Conservation (phyloP, 30 jellyfish, hydroid and myxozoan species). For the Hydractinia symbiolongicarpus region DNA sequence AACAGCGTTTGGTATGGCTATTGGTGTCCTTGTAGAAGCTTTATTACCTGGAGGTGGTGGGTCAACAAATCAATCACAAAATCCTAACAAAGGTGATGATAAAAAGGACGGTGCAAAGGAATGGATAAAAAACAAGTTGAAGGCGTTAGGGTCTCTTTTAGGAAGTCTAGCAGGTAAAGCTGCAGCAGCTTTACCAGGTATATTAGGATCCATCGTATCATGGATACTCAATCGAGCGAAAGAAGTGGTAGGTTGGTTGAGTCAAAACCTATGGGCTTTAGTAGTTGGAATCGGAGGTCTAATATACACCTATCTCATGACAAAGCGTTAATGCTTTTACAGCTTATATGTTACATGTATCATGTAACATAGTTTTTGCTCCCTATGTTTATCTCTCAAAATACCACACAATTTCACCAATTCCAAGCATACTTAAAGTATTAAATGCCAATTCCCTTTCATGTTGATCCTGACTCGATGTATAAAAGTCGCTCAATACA, state of each 20-base stretch:
- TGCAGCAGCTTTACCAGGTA: not conserved
- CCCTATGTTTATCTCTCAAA: too few species aligned
- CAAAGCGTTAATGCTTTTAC: not conserved
- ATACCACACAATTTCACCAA: too few species aligned
- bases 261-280: slow-evolving; percentile 1
- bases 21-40: slow-evolving; percentile 4
- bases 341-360: too few species aligned
- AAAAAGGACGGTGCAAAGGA: slow-evolving; percentile 14
- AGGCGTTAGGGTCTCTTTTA: not conserved
- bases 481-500: too few species aligned
- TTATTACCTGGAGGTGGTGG: slow-evolving; percentile 6
- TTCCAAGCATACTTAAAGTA: too few species aligned
- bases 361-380: slow-evolving; percentile 1
- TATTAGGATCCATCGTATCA: slow-evolving; percentile 5
- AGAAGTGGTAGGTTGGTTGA: slow-evolving; percentile 2
- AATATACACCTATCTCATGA: slow-evolving; percentile 10
- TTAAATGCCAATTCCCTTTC: too few species aligned
- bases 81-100: slow-evolving; percentile 6
- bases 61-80: slow-evolving; percentile 1
- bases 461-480: too few species aligned
- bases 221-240: slow-evolving; percentile 2
- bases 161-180: slow-evolving; percentile 11
- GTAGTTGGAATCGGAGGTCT: not conserved
- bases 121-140: slow-evolving; percentile 6
- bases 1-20: slow-evolving; percentile 1